phyloP scores from a whole-genome alignment of 2,797 vertebrate species.

The Pseudochirops cupreus region DNA sequence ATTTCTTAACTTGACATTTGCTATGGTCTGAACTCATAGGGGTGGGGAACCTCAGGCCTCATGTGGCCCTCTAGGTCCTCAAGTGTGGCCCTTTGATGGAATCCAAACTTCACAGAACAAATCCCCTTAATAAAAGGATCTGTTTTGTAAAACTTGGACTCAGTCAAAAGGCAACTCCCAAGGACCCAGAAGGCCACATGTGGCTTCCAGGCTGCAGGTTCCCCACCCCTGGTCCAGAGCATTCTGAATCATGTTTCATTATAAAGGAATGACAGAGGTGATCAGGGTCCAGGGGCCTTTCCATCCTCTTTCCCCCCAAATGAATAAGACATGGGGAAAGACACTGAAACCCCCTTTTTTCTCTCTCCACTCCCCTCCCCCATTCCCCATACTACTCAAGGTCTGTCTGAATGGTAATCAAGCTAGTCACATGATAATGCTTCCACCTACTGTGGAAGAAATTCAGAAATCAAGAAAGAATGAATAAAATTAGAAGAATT shows the following conservation, averaged over 20 bases:
- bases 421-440: no score
- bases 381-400: not conserved
- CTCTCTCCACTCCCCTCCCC: not conserved
- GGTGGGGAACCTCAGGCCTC: no score
- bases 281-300: not conserved
- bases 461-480: not conserved
- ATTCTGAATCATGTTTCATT: not conserved
- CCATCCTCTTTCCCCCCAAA: not conserved
- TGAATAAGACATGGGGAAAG: not conserved
- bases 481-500: not conserved
- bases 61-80: no score
- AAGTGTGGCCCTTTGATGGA: no score
- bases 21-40: not conserved
- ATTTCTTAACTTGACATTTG: not conserved
- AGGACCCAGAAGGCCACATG: no score
- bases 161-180: no score
- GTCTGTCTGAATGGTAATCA: no score
- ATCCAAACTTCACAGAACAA: no score
- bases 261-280: not conserved
- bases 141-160: no score
- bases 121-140: no score
- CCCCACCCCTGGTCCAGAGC: not conserved
- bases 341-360: not conserved
- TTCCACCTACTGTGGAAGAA: not conserved
- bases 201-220: no score